Percentiles rank a stretch among this genome's conserved stretches.
phyloP scores from a whole-genome alignment of 2,888 invertebrate species.

The Dicycla oo region DNA sequence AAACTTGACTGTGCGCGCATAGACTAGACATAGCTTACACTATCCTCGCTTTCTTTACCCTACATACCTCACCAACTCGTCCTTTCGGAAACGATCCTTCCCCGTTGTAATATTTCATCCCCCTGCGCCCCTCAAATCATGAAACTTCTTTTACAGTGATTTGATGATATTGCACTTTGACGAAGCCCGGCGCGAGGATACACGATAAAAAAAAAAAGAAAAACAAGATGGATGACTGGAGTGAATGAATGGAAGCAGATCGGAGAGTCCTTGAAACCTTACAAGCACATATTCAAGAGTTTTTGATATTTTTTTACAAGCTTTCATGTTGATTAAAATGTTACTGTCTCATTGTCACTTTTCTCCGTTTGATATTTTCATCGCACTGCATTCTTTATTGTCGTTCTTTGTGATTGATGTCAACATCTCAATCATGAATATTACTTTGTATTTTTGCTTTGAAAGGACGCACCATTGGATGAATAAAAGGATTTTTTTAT shows the following conservation, averaged over 20 bases:
- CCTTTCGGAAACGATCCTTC: slow-evolving; percentile 81
- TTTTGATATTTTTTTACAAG: slow-evolving; percentile 56
- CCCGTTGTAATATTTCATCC: slow-evolving; percentile 88
- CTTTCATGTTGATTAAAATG: slow-evolving; percentile 79
- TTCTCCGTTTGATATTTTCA: slow-evolving; percentile 22
- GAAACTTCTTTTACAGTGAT: slow-evolving; percentile 89
- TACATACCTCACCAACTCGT: slow-evolving; percentile 69
- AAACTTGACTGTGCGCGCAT: background rate
- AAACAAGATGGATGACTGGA: slow-evolving; percentile 84
- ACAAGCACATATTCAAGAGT: slow-evolving; percentile 53
- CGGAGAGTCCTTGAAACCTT: slow-evolving; percentile 64
- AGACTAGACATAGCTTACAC: slow-evolving; percentile 16
- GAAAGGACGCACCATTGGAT: background rate
- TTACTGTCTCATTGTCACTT: slow-evolving; percentile 46
- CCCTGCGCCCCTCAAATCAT: slow-evolving; percentile 83
- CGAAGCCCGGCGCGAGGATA: slow-evolving; percentile 76
- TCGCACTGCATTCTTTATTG: slow-evolving; percentile 9
- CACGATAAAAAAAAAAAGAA: slow-evolving; percentile 78
- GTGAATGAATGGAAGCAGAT: slow-evolving; percentile 67
- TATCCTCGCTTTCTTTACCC: slow-evolving; percentile 60
- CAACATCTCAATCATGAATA: slow-evolving; percentile 21
- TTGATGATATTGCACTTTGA: slow-evolving; percentile 90
- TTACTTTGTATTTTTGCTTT: slow-evolving; percentile 22
- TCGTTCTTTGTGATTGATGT: slow-evolving; percentile 16
- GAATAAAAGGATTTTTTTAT: background rate